These are phyloP conservation scores for Phengaris arion DNA, from an alignment of 2,888 invertebrate species.

Conservation along the genomic window DNA sequence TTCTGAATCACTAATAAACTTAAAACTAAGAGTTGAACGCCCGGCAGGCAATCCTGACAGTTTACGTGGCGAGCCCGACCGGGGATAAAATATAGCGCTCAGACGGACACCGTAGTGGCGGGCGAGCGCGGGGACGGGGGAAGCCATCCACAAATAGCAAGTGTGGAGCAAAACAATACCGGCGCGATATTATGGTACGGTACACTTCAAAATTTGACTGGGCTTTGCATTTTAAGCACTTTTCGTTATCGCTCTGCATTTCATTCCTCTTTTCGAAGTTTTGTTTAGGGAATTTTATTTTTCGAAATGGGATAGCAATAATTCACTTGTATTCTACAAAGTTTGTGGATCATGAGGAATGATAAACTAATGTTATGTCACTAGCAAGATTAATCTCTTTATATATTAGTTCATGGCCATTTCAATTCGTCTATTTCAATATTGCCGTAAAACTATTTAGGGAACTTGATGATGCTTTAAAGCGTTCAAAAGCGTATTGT, in stretches of 20 bases:
- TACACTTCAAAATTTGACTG: conserved; percentile 46
- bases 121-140: conserved; percentile 45
- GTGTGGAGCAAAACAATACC: conserved; percentile 75
- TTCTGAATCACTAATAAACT: conserved; percentile 25
- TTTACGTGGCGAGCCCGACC: conserved; percentile 72
- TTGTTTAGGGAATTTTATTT: neutral
- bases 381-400: neutral
- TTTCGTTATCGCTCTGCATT: conserved; percentile 28
- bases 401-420: neutral
- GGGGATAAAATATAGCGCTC: conserved; percentile 77
- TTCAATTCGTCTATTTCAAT: conserved; percentile 13
- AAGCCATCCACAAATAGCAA: conserved; percentile 71
- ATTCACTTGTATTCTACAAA: neutral
- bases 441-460: neutral
- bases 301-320: neutral
- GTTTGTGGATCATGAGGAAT: neutral
- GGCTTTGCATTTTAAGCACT: conserved; percentile 34
- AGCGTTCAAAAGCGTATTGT: neutral
- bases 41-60: conserved; percentile 74
- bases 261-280: conserved; percentile 25
- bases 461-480: neutral
- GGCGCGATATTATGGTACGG: conserved; percentile 71
- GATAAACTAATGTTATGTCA: neutral
- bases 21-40: conserved; percentile 64
- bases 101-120: conserved; percentile 67